A percentile compares a stretch with the other conserved stretches of the same genome.
These are phyloP conservation scores for Pseudochirops cupreus DNA, from an alignment of 2,797 vertebrate genomes.

Conservation along the genomic window DNA sequence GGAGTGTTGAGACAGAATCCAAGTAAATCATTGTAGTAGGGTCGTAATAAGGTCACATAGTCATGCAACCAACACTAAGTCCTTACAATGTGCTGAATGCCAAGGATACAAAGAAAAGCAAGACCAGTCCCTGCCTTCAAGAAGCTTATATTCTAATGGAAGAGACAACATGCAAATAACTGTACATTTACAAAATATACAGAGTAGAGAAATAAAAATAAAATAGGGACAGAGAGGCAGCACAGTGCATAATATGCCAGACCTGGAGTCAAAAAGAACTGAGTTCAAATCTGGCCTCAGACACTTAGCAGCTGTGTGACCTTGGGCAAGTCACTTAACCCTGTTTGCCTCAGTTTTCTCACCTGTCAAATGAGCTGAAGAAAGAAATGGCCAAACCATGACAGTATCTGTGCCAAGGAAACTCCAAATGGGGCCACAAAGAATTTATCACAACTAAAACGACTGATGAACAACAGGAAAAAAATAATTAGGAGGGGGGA, in stretches of 20 bases:
- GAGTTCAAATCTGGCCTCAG: neutral
- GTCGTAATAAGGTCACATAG: neutral
- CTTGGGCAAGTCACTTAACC: neutral
- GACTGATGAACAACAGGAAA: neutral
- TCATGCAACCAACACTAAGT: neutral
- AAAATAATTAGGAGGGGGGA: neutral
- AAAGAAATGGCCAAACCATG: neutral
- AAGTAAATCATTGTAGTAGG: neutral
- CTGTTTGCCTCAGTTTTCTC: neutral
- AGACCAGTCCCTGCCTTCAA: neutral
- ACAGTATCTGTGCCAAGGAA: neutral
- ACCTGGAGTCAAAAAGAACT: neutral
- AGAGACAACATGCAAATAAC: neutral
- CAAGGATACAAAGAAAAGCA: neutral
- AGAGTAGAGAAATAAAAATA: neutral
- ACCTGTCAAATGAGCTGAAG: neutral
- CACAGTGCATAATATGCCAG: neutral
- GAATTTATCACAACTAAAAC: neutral
- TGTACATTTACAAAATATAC: neutral
- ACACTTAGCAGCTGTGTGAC: neutral
- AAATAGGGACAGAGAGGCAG: neutral
- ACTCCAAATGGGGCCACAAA: neutral
- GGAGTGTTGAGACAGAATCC: constrained; percentile 40
- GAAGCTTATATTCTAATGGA: neutral
- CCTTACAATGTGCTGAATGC: neutral